Evolutionary conservation across 2,888 invertebrate species (phyloP).

Genomic region (Mimumesa dahlbomi): DNA sequence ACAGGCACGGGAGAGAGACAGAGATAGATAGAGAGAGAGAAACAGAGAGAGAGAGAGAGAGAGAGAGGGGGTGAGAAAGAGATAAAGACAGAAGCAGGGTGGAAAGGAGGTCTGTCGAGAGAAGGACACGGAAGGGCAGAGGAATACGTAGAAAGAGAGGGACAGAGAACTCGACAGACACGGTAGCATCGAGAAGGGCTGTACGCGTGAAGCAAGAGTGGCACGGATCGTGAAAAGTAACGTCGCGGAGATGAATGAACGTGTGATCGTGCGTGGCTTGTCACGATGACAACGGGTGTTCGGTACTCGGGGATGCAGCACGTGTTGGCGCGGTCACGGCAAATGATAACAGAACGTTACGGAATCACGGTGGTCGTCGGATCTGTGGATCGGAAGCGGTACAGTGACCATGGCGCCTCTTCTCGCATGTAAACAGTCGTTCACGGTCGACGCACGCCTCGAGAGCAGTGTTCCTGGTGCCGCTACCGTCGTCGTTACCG

Average conservation of each 20-base stretch:
- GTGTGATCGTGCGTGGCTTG: constrained; percentile 32
- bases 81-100: background rate
- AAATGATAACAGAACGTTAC: constrained; percentile 32
- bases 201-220: constrained; percentile 30
- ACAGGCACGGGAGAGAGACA: constrained; percentile 6
- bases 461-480: constrained; percentile 25
- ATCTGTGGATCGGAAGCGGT: constrained; percentile 38
- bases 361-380: constrained; percentile 27
- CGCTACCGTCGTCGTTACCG: constrained; percentile 16
- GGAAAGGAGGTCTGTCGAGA: constrained; percentile 12
- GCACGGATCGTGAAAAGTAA: constrained; percentile 17
- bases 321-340: constrained; percentile 21
- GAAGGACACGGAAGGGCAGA: constrained; percentile 3
- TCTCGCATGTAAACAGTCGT: constrained; percentile 66
- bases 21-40: constrained; percentile 7
- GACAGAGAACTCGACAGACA: constrained; percentile 8
- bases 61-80: constrained; percentile 9
- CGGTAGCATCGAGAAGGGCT: constrained; percentile 22
- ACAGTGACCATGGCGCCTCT: constrained; percentile 66
- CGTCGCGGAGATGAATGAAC: constrained; percentile 56
- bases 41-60: constrained; percentile 4
- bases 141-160: constrained; percentile 15
- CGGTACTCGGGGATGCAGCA: constrained; percentile 18
- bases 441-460: constrained; percentile 48
- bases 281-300: constrained; percentile 53